These are phyloP conservation scores for Garrulus glandarius DNA, from an alignment of 2,797 vertebrate species.

Conservation along the genomic window DNA sequence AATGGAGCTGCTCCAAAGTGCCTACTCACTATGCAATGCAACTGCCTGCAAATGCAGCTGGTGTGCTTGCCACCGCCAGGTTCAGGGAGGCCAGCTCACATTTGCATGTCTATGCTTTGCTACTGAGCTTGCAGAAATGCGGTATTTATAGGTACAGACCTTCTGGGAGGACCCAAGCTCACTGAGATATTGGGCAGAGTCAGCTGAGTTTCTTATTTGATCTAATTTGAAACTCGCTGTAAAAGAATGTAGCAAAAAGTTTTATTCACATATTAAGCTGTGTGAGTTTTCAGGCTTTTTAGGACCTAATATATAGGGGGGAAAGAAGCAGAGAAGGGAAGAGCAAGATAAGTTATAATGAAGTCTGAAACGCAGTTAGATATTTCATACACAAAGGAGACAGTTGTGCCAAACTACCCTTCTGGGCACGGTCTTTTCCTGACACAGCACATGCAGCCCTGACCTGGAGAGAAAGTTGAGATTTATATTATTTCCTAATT, in stretches of 20 bases:
- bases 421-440: neutral
- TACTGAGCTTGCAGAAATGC: neutral
- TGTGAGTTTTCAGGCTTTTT: neutral
- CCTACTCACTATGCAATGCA: accelerated
- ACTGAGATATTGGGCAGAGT: neutral
- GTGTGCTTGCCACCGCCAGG: neutral
- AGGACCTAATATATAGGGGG: neutral
- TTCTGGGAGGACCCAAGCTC: neutral
- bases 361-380: neutral
- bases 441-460: neutral
- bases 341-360: neutral
- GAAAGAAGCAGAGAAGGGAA: neutral
- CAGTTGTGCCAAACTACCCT: neutral
- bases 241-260: neutral
- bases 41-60: neutral
- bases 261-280: neutral
- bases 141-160: neutral
- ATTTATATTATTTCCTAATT: slow-evolving; percentile 6
- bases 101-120: neutral
- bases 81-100: neutral
- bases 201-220: neutral
- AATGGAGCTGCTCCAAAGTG: neutral
- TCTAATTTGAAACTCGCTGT: neutral
- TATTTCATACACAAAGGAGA: neutral
- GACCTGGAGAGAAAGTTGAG: neutral